These are phyloP conservation scores for Rotaria sp. DNA, from an alignment of 2,888 invertebrate genomes.

Conservation along the genomic window DNA sequence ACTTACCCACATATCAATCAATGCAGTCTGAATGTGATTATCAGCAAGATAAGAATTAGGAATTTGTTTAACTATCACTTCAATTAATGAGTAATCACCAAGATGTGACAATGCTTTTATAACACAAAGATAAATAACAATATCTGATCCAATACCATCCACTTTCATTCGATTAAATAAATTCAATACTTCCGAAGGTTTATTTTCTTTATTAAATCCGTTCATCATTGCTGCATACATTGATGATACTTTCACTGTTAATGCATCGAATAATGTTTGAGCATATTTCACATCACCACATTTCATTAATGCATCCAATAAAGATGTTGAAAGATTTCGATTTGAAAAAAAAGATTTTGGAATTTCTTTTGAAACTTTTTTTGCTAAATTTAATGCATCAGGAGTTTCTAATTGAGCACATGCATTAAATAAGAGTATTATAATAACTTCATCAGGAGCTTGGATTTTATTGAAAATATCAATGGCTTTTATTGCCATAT, in stretches of 20 bases:
- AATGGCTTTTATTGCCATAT: no score
- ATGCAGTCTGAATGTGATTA: neutral
- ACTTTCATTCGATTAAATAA: neutral
- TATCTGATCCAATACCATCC: neutral
- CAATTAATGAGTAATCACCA: neutral
- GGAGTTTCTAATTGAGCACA: neutral
- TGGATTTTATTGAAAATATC: no score
- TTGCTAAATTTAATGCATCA: neutral
- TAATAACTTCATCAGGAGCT: neutral
- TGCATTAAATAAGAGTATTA: neutral
- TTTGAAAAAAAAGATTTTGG: neutral
- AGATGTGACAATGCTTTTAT: neutral
- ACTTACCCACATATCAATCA: no score
- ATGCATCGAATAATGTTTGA: neutral
- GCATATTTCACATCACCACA: neutral
- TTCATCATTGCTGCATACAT: neutral
- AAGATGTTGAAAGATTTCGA: neutral
- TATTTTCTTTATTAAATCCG: neutral
- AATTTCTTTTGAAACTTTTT: neutral
- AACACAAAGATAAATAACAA: neutral
- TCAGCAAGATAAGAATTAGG: neutral
- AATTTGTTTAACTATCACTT: neutral
- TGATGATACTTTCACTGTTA: neutral
- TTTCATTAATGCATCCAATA: neutral
- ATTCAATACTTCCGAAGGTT: neutral